phyloP scores from a whole-genome alignment of 2,113 vertebrate genomes.

The Pampusana beccarii region DNA sequence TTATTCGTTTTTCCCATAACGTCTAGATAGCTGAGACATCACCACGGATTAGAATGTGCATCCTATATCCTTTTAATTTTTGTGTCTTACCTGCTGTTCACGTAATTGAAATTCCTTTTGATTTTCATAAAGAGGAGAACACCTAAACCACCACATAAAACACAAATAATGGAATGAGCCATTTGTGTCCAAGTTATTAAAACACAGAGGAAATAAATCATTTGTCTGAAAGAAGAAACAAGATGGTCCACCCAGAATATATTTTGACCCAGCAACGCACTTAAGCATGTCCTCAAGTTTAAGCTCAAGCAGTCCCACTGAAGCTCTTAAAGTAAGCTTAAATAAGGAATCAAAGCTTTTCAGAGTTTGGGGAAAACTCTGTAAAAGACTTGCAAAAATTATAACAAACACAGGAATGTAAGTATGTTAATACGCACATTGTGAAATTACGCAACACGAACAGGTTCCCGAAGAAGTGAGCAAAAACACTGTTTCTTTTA shows the following conservation, averaged over 20 bases:
- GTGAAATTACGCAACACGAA: neutral
- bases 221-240: slow-evolving; percentile 14
- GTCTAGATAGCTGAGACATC: slow-evolving; percentile 35
- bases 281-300: slow-evolving; percentile 5
- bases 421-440: neutral
- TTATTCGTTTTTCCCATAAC: slow-evolving; percentile 51
- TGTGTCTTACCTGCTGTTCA: slow-evolving; percentile 6
- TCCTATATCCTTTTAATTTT: slow-evolving; percentile 26
- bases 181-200: neutral
- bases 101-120: slow-evolving; percentile 40
- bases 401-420: neutral
- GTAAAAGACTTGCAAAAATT: neutral
- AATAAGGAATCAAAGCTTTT: neutral
- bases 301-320: neutral
- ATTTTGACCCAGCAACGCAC: neutral
- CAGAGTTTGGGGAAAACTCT: neutral
- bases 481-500: neutral
- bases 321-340: neutral
- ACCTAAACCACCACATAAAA: neutral
- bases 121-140: slow-evolving; percentile 38
- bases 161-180: slow-evolving; percentile 8
- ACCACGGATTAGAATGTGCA: neutral
- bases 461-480: neutral
- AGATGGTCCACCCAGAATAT: neutral
- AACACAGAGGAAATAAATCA: neutral